These are phyloP conservation scores for Chitala chitala DNA, from an alignment of 2,113 vertebrate genomes.

Conservation along the genomic window DNA sequence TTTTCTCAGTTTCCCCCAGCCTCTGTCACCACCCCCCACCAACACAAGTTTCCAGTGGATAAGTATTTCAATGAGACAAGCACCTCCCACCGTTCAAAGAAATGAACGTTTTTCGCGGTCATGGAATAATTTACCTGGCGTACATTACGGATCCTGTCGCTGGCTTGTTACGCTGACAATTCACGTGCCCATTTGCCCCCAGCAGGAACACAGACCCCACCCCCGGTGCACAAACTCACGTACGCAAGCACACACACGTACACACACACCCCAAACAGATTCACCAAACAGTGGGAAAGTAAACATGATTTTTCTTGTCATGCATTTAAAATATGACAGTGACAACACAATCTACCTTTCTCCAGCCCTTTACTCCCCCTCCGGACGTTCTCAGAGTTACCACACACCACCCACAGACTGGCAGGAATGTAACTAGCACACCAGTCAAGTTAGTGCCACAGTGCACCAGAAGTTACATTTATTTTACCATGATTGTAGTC, in stretches of 20 bases:
- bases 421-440: neutral
- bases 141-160: neutral
- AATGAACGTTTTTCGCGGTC: neutral
- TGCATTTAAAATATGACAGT: slow-evolving; percentile 8
- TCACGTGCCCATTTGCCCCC: neutral
- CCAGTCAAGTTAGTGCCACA: neutral
- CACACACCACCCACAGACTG: neutral
- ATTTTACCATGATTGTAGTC: no score
- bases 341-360: slow-evolving; percentile 5
- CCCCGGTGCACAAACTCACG: no score
- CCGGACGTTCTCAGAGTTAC: neutral
- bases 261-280: slow-evolving; percentile 2
- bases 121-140: neutral
- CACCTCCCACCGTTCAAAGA: slow-evolving; percentile 4
- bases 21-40: slow-evolving; percentile 42
- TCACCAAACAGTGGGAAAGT: slow-evolving; percentile 13
- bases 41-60: slow-evolving; percentile 30
- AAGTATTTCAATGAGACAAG: slow-evolving; percentile 7
- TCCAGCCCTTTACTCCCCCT: no score
- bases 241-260: no score
- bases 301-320: slow-evolving; percentile 14
- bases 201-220: neutral
- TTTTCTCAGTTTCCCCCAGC: slow-evolving; percentile 29
- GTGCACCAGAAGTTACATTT: neutral
- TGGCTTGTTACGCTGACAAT: neutral